Conservation (phyloP, 2,797 vertebrate species). For the Eulemur albifrons region DNA sequence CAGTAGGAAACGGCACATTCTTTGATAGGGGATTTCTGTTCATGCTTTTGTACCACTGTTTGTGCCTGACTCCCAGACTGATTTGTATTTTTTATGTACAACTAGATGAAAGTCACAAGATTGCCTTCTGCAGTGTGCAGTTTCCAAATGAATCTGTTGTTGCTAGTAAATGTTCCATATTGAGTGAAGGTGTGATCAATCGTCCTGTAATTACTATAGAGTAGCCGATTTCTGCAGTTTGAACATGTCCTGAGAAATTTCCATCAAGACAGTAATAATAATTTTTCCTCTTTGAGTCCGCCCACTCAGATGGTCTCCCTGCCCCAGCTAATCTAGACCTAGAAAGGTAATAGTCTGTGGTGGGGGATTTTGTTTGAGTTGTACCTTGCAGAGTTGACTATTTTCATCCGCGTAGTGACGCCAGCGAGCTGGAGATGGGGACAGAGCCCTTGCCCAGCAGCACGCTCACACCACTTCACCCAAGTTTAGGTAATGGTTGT, state of each 20-base stretch:
- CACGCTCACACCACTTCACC: rapidly evolving
- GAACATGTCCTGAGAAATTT: background rate
- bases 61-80: slow-evolving; percentile 55
- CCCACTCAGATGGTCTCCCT: background rate
- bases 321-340: background rate
- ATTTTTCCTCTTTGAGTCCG: background rate
- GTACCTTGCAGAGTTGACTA: background rate
- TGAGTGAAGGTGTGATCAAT: background rate
- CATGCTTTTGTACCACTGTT: slow-evolving; percentile 68
- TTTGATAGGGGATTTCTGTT: slow-evolving; percentile 62
- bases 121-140: slow-evolving; percentile 64
- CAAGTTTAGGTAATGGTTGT: rapidly evolving
- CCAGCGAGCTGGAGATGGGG: background rate
- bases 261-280: background rate
- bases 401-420: background rate
- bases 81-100: slow-evolving; percentile 60
- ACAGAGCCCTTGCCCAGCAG: background rate
- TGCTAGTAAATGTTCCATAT: background rate
- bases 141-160: slow-evolving; percentile 48
- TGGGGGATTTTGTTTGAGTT: background rate
- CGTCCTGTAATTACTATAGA: background rate
- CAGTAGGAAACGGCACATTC: slow-evolving; percentile 49
- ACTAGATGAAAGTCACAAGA: slow-evolving; percentile 62
- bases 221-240: background rate
- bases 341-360: background rate